Evolutionary conservation across 2,888 invertebrate species (phyloP), one percentile per base, ranked within the genome.

Genomic region (Acrobasis repandana): DNA sequence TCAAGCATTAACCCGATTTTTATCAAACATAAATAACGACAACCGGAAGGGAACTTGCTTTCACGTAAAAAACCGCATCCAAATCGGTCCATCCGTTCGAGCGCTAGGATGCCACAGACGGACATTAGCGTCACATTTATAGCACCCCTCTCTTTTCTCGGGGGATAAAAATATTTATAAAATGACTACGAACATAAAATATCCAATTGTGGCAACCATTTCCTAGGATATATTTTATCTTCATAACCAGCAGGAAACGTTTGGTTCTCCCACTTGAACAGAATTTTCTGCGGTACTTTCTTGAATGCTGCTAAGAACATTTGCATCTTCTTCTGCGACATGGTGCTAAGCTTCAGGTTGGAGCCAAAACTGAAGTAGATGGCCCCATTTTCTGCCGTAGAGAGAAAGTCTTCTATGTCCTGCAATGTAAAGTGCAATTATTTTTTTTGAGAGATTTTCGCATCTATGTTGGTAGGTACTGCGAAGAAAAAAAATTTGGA

Each of bases 291-390:
- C 0, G 95, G 93, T 59, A 96, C 85, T 58, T 88, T 87, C 1
- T 87, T 82, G 65, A 96, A 93, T 0, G 94, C 95, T 0, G 87
- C 86, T 15, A 95, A 63, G 65, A 96, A 94, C 20, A 88, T 86
- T 9, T 89, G 76, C 57, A 94, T 74, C 71, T 94, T 95, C 0
- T 92, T 83, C 16, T 83, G 76, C 0, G 94, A 93, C 83, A 96
- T 93, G 0, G 94, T 93, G 47, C 93, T 93, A 0, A 93, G 86
- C 67, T 93, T 94, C 59, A 96, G 86, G 90, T 95, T 94, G 0
- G 96, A 96, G 0, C 96, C 96, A 80, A 96, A 93, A 74, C 95
- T 96, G 62, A 96, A 94, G 76, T 94, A 95, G 65, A 96, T 91
- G 1, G 95, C 95, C 0, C 96, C 96, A 15, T 94, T 82, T 1